Evolutionary conservation across 2,113 vertebrate genomes (phyloP).

Genomic region (Bos taurus): ARS-UCD2.0 NC_037329.1:132225001-132225500

Average conservation of each 20-base stretch:
- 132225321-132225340: accelerated
- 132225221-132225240: background rate
- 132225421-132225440: background rate
- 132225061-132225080: too few relatives aligned
- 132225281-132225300: background rate
- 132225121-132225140: background rate
- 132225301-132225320: too few relatives aligned
- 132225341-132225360: background rate
- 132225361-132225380: accelerated
- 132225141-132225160: background rate
- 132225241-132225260: background rate
- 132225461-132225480: background rate
- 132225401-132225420: background rate
- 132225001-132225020: background rate
- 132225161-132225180: background rate
- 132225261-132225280: background rate
- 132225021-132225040: background rate
- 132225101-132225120: background rate
- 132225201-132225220: background rate
- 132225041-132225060: background rate
- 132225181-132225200: background rate
- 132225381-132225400: background rate
- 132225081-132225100: background rate
- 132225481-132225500: background rate
- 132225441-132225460: background rate